Evolutionary conservation across 2,888 invertebrate genomes (phyloP).

Genomic region (Ceraclea dissimilis): DNA sequence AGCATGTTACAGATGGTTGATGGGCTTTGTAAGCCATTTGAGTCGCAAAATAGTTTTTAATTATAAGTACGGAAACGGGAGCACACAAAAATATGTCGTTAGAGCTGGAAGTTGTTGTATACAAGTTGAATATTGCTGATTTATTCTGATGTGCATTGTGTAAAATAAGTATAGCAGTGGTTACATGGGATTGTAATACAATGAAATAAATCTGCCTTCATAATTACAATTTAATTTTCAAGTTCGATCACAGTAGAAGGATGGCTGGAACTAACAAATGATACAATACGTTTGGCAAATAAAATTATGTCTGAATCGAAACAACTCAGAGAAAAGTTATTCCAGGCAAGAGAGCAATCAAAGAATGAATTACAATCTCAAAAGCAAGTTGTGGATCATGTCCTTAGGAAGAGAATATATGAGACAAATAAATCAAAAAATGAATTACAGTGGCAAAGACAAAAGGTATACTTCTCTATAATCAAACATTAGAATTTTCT

Average conservation of each 20-base stretch:
- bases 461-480: no score
- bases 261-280: conserved; percentile 74
- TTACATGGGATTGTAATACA: no score
- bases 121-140: no score
- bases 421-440: conserved; percentile 79
- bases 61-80: no score
- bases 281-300: conserved; percentile 71
- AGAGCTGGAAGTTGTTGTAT: no score
- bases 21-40: no score
- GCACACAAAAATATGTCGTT: no score
- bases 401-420: conserved; percentile 76
- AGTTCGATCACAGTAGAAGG: conserved; percentile 68
- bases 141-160: no score
- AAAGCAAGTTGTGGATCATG: conserved; percentile 74
- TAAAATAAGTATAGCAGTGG: no score
- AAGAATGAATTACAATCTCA: conserved; percentile 75
- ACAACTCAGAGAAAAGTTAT: conserved; percentile 69
- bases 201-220: no score
- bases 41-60: no score
- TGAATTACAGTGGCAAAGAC: conserved; percentile 84
- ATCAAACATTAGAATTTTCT: neutral
- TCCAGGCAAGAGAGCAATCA: conserved; percentile 69
- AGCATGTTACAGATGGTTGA: no score
- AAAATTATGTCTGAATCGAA: conserved; percentile 74
- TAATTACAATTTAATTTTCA: neutral